phyloP scores from a whole-genome alignment of 2,888 invertebrate species.

The Chymomyza fuscimana region DNA sequence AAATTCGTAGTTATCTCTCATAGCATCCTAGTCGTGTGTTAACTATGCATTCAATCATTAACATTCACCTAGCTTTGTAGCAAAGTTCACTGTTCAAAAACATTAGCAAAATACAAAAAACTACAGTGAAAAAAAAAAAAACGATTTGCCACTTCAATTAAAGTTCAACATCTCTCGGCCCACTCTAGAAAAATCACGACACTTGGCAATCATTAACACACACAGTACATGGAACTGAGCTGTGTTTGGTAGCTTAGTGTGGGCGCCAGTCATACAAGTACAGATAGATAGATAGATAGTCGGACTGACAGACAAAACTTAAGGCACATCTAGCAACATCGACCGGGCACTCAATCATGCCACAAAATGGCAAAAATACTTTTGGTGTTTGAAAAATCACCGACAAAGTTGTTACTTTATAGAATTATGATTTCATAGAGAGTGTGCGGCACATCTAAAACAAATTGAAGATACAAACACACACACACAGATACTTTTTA shows the following conservation, averaged over 20 bases:
- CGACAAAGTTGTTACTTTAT: conserved; percentile 65
- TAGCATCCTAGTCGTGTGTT: neutral
- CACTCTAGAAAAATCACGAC: conserved; percentile 56
- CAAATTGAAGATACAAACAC: conserved; percentile 34
- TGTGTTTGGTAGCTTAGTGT: conserved; percentile 21
- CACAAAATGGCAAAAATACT: conserved; percentile 38
- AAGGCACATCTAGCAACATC: conserved; percentile 12
- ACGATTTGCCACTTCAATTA: conserved; percentile 60
- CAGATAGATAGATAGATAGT: conserved; percentile 3
- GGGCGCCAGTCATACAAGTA: conserved; percentile 28
- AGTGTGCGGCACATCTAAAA: conserved; percentile 58
- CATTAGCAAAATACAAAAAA: conserved; percentile 24
- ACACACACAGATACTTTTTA: neutral
- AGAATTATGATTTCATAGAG: conserved; percentile 63
- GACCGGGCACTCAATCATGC: conserved; percentile 37
- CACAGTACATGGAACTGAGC: conserved; percentile 28
- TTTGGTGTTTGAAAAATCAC: conserved; percentile 59
- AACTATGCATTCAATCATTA: neutral
- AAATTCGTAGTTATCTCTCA: neutral
- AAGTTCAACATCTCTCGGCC: conserved; percentile 56
- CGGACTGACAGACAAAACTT: conserved; percentile 5
- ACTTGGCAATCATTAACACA: conserved; percentile 68
- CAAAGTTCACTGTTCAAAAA: conserved; percentile 43
- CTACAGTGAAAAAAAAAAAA: conserved; percentile 18
- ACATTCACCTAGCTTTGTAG: neutral